Conservation (phyloP, 2,888 invertebrate species). For the Coleophora flavipennella region DNA sequence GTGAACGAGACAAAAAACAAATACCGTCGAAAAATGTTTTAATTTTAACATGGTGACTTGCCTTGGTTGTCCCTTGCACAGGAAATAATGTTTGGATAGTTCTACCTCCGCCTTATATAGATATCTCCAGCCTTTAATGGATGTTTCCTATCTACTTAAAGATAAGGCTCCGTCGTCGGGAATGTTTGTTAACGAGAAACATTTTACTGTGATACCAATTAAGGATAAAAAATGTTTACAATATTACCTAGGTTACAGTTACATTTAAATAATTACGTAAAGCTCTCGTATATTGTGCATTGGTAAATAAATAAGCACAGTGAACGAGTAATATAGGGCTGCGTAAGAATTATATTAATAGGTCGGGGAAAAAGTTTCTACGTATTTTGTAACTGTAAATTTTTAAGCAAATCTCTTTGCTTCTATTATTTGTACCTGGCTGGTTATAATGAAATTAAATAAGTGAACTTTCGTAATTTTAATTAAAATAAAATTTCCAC, state of each 20-base stretch:
- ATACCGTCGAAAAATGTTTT: slow-evolving; percentile 28
- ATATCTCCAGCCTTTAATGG: slow-evolving; percentile 20
- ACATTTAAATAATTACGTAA: slow-evolving; percentile 14
- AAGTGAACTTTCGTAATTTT: no score
- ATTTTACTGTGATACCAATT: slow-evolving; percentile 39
- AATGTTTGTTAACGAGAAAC: slow-evolving; percentile 66
- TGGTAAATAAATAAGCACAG: no score
- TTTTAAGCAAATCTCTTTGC: no score
- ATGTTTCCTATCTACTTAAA: slow-evolving; percentile 48
- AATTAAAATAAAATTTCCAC: no score
- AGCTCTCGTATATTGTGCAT: no score
- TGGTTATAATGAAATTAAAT: no score
- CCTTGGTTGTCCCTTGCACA: slow-evolving; percentile 20
- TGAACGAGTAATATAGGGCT: no score
- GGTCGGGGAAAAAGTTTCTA: no score
- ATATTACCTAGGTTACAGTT: slow-evolving; percentile 28
- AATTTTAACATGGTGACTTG: slow-evolving; percentile 31
- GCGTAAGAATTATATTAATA: no score
- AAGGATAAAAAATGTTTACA: slow-evolving; percentile 37
- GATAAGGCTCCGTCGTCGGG: slow-evolving; percentile 54
- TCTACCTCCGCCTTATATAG: slow-evolving; percentile 48
- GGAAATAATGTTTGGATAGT: slow-evolving; percentile 49
- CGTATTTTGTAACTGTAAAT: no score
- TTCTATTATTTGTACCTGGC: no score
- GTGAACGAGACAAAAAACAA: slow-evolving; percentile 34